These are phyloP conservation scores for Cyanoramphus novaezelandiae DNA, from an alignment of 2,113 vertebrate genomes.

Conservation along the genomic window DNA sequence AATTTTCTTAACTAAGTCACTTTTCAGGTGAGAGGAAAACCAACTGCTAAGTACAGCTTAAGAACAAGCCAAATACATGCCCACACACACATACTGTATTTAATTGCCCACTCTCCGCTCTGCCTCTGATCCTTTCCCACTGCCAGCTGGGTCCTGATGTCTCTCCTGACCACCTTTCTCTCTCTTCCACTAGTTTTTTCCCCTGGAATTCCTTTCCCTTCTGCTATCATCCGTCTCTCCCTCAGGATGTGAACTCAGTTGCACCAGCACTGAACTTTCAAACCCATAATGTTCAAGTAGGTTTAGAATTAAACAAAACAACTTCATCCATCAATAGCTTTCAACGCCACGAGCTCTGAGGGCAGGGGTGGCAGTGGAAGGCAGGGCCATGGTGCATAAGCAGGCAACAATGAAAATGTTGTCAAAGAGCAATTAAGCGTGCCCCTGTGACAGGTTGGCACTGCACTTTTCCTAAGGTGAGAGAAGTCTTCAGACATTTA, in stretches of 20 bases:
- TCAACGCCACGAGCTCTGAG: constrained; percentile 38
- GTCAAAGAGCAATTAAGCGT: constrained; percentile 5
- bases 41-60: not conserved
- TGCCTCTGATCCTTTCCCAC: not conserved
- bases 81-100: too few species aligned
- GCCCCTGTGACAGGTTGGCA: not conserved
- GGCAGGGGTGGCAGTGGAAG: not conserved
- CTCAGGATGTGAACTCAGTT: not conserved
- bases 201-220: not conserved
- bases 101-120: not conserved
- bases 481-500: constrained; percentile 39
- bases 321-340: constrained; percentile 38
- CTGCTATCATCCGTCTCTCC: not conserved
- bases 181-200: not conserved
- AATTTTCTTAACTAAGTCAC: not conserved
- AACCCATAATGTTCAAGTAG: not conserved
- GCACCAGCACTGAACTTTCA: constrained; percentile 41
- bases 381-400: not conserved
- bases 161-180: not conserved
- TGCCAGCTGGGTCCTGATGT: not conserved
- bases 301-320: constrained; percentile 31
- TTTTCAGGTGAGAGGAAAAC: not conserved
- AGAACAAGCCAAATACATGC: not conserved
- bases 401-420: constrained; percentile 31
- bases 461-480: not conserved